phyloP scores from a whole-genome alignment of 2,888 invertebrate genomes.

The Beris chalybata region DNA sequence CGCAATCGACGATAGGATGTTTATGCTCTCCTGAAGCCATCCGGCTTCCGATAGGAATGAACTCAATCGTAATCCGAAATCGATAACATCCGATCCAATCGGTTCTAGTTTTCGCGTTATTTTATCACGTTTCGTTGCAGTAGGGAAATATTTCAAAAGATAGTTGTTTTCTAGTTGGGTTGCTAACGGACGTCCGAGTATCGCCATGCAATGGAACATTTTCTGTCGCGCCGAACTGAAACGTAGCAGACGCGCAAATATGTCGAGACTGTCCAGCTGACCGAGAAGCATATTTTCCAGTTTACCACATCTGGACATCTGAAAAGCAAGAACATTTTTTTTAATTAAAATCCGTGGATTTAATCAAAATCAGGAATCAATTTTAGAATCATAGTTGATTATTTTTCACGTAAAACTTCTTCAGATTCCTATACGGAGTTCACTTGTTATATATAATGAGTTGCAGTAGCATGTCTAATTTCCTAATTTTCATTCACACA shows the following conservation, averaged over 20 bases:
- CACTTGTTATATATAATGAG: too few relatives aligned
- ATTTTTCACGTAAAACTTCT: too few relatives aligned
- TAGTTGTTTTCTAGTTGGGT: slow-evolving; percentile 47
- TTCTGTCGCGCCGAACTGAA: slow-evolving; percentile 51
- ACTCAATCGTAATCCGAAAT: slow-evolving; percentile 59
- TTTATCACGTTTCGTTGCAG: slow-evolving; percentile 36
- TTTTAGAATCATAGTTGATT: too few relatives aligned
- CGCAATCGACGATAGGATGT: slow-evolving; percentile 70
- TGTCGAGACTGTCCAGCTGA: slow-evolving; percentile 51
- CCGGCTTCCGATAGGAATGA: slow-evolving; percentile 87
- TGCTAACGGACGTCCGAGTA: slow-evolving; percentile 48
- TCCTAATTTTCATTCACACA: too few relatives aligned
- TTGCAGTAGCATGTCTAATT: too few relatives aligned
- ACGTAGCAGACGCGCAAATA: slow-evolving; percentile 51
- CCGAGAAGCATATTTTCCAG: slow-evolving; percentile 51
- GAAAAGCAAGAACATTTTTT: background rate
- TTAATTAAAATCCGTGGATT: too few relatives aligned
- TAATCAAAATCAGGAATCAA: too few relatives aligned
- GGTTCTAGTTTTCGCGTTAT: background rate
- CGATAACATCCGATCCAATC: slow-evolving; percentile 45
- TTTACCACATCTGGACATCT: slow-evolving; percentile 50
- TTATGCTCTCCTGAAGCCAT: slow-evolving; percentile 78
- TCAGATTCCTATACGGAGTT: too few relatives aligned
- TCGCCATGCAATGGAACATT: slow-evolving; percentile 50
- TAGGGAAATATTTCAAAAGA: slow-evolving; percentile 44